Evolutionary conservation across 1,140 invertebrate genomes (phyloP).

Genomic region (Monochamus saltuarius): DNA sequence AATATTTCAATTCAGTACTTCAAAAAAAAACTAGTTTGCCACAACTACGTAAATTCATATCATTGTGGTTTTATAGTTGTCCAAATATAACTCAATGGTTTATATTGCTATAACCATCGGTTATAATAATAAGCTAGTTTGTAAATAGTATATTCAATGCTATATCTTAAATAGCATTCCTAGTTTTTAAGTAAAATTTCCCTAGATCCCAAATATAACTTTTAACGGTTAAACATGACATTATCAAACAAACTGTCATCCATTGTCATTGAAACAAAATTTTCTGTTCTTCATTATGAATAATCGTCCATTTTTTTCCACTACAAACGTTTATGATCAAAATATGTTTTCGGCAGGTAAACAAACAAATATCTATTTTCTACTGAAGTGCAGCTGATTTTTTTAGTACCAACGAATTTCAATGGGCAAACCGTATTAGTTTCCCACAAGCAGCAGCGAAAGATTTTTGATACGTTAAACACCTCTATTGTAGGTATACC

Average conservation of each 20-base stretch:
- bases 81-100: no score
- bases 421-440: conserved; percentile 36
- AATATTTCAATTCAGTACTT: no score
- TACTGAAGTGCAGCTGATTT: neutral
- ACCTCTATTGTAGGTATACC: conserved; percentile 28
- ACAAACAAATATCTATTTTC: neutral
- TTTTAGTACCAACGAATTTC: conserved; percentile 29
- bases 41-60: no score
- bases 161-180: no score
- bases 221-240: no score
- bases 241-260: neutral
- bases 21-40: no score
- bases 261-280: conserved; percentile 29
- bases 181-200: no score
- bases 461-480: conserved; percentile 32
- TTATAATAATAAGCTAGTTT: no score
- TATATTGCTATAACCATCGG: no score
- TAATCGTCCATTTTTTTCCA: conserved; percentile 36
- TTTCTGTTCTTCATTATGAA: conserved; percentile 26
- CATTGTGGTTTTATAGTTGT: no score
- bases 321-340: conserved; percentile 32
- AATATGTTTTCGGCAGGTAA: conserved; percentile 26
- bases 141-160: no score
- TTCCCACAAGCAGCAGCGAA: conserved; percentile 38
- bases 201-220: no score